Evolutionary conservation across 1,140 invertebrate species (phyloP), one percentile per base, ranked within the genome.

Genomic region (Aphelinus atriplicis): DNA sequence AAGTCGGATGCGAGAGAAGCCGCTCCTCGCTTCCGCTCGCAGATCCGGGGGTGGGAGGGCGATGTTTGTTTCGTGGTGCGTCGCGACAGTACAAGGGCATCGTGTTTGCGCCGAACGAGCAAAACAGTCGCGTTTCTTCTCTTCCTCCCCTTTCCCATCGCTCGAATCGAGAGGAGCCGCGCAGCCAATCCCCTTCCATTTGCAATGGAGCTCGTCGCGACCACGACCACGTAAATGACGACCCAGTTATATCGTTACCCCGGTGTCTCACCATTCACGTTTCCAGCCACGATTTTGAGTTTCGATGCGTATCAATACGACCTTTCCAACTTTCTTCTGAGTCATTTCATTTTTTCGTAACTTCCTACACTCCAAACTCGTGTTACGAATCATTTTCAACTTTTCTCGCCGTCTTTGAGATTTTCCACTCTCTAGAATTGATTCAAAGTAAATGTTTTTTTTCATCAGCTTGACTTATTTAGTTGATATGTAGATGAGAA

Each of bases 31-130:
- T 67, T 3, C 47, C 68, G 47, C 51, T 53, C 51, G 51, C 4
- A 26, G 26, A 64, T 56, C n/a, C 50, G 6, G 48, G 62, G 2
- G 42, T 53, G 43, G n/a, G 51, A 60, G 45, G 60, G 63, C 68
- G 78, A 73, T 78, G 77, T 82, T 82, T 80, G 70, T 81, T 80
- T 80, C 76, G 75, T 70, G 26, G 26, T 10, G 63, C 46, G 9
- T 68, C 56, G 66, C 66, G 73, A 80, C 78, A 79, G 77, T 78
- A 82, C 78, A 84, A 81, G 79, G 78, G 69, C 80, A 80, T 60
- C 72, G 73, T 81, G 79, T 84, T 84, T 84, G 82, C 78, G 78
- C 75, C 75, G 69, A 78, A 74, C 60, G 74, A 78, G 78, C 79
- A 80, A 81, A 83, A 83, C 77, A 81, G 77, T 75, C 69, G 47